Base-by-base conservation (phyloP, 35 echinoderm and acorn worm genomes). In the Stichopus chloronotus region DNA sequence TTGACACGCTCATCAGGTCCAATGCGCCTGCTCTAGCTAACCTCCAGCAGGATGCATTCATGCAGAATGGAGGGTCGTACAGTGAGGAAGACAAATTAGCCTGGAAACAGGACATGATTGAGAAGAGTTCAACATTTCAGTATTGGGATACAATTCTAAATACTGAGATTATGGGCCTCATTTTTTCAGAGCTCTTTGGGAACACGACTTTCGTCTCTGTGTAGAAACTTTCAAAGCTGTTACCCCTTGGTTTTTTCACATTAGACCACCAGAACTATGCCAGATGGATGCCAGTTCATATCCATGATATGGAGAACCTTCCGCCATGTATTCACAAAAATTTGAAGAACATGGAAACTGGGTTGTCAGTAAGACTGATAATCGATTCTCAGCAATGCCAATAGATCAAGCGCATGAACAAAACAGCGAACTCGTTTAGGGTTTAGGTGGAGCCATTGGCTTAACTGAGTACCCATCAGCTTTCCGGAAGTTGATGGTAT, bases 401-500 rank as follows among this genome's bases (percentile, higher is more conserved):
- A 88, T 88, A 58, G 58, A 88, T 63, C 59, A 93, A 68, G 79
- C 60, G 19, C 81, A 93, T 86, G 92, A 93, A 52, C 92, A 93
- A 84, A 53, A 55, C 6, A 93, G 69, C 58, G 74, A 83, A 53
- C 72, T 94, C n/a, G n/a, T n/a, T 6, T 94, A 96, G 24, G 95
- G 95, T 56, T 16, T 25, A 83, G 90, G 93, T 90, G 91, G 96
- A 69, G 92, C 87, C n/a, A 86, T 68, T n/a, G 82, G 93, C 7
- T 52, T 94, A 14, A 94, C 93, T 59, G 96, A 93, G 52, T 94
- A 94, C 82, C 83, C 81, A 59, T 89, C 25, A 77, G 83, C 93
- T 69, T 93, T 94, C 10, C 55, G 81, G 22, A 58, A 90, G 58
- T 92, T 93, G 95, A 96, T n/a, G 82, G 90, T 96, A 21, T 93